phyloP scores from a whole-genome alignment of 92 coral and sea anemone species.

The Phymanthus crucifer region DNA sequence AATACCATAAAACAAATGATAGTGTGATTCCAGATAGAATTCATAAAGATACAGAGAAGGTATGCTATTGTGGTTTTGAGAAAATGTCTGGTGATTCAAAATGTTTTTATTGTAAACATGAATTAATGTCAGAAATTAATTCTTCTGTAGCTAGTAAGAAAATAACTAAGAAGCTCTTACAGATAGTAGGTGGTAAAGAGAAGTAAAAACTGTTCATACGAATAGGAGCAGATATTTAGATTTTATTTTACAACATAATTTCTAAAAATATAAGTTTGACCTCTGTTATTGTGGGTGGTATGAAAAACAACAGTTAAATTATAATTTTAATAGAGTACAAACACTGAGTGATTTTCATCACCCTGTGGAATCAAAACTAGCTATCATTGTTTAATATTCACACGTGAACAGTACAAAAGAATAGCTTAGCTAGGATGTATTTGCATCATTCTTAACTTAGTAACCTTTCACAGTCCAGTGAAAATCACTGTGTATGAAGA shows the following conservation, averaged over 20 bases:
- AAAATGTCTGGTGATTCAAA: slow-evolving; percentile 29
- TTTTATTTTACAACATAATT: background rate
- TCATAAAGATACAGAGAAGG: slow-evolving; percentile 18
- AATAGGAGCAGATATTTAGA: background rate
- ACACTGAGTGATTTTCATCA: background rate
- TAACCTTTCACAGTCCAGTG: background rate
- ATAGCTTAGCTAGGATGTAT: background rate
- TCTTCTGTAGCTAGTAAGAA: slow-evolving; percentile 39
- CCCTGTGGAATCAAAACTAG: background rate
- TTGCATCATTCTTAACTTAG: background rate
- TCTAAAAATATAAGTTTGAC: background rate
- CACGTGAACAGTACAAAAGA: background rate
- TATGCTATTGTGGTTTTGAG: slow-evolving; percentile 55
- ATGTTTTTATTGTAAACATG: slow-evolving; percentile 52
- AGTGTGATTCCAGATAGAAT: slow-evolving; percentile 52
- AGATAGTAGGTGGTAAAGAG: slow-evolving; percentile 8
- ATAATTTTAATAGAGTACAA: background rate
- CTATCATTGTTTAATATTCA: background rate
- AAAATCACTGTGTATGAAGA: background rate
- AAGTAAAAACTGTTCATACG: background rate
- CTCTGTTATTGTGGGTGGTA: background rate
- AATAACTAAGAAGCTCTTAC: slow-evolving; percentile 29
- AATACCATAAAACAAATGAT: slow-evolving; percentile 30
- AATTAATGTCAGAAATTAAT: slow-evolving; percentile 33
- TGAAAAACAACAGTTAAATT: background rate